Evolutionary conservation across 2,888 invertebrate species (phyloP).

Genomic region (Pandemis heparana): DNA sequence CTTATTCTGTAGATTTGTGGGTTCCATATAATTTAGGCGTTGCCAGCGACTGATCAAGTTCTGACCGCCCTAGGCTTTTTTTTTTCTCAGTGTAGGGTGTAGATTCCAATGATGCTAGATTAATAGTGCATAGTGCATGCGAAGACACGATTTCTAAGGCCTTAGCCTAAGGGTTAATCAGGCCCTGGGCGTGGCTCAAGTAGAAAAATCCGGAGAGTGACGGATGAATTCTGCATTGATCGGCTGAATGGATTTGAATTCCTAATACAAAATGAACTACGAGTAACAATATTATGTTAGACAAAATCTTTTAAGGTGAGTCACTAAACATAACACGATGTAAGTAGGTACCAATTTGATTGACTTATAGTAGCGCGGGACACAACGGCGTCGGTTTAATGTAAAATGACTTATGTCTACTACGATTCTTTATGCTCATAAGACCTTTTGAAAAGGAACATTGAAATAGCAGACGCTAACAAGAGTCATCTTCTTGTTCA

Average conservation of each 20-base stretch:
- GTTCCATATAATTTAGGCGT: too few relatives aligned
- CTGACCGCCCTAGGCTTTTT: too few relatives aligned
- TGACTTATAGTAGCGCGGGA: conserved; percentile 5
- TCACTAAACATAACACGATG: neutral
- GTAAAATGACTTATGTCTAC: neutral
- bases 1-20: too few relatives aligned
- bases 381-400: neutral
- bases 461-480: conserved; percentile 16
- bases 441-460: neutral
- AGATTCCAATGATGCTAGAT: too few relatives aligned
- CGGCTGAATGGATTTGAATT: neutral
- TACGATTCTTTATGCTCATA: neutral
- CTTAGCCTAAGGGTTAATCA: too few relatives aligned
- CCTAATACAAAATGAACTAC: too few relatives aligned
- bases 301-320: neutral
- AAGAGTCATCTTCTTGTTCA: conserved; percentile 30
- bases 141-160: too few relatives aligned
- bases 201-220: too few relatives aligned
- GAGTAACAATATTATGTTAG: neutral
- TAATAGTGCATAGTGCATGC: too few relatives aligned
- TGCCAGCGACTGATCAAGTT: too few relatives aligned
- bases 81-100: too few relatives aligned
- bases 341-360: conserved; percentile 11
- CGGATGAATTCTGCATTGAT: neutral
- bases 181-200: too few relatives aligned